Evolutionary conservation across 2,113 vertebrate species (phyloP), one percentile per base, ranked within the genome.

Genomic region (Pteruthius melanotis): DNA sequence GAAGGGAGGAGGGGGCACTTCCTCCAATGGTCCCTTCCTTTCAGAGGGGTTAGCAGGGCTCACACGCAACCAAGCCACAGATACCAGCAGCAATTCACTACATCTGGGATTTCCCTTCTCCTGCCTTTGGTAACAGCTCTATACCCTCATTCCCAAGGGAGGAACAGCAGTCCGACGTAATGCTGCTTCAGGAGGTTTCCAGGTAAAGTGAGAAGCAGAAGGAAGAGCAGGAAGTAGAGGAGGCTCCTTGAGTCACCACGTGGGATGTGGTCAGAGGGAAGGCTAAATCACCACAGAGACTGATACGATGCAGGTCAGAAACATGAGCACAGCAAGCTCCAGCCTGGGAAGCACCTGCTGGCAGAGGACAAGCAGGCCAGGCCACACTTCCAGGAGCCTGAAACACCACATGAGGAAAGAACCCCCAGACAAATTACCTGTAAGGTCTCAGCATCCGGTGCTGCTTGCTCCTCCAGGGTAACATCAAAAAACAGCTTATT

Each of bases 401-500:
- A 64, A 87, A 52, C 24, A 47, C 7, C 61, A 80, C 30, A 44
- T 10, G 20, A 33, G 1, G 4, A 42, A 85, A 70, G 39, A 95
- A 52, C 37, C 28, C 24, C 13, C 24, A 57, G 30, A 5, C 44
- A 78, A 19, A 15, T 89, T 97, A 99, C 99, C 99, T 99, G 99
- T 81, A 99, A 97, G 79, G 98, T 97, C 91, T 99, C 99, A 11
- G 99, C 98, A 91, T 99, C 99, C 2, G 95, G 96, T 11, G 81
- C 42, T 11, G 57, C 80, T 61, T 98, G 98, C 54, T 98, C 98
- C 54, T 99, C 99, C 87, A 95, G 96, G 60, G 96, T 98, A 78
- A 99, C 93, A 95, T 99, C 98, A 96, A 99, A 99, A 96, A 98
- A 99, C 70, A 99, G 98, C 89, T 99, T 99, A 86, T 59, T 98